phyloP scores from a whole-genome alignment of 1,140 invertebrate species.

The Galleria mellonella region DNA sequence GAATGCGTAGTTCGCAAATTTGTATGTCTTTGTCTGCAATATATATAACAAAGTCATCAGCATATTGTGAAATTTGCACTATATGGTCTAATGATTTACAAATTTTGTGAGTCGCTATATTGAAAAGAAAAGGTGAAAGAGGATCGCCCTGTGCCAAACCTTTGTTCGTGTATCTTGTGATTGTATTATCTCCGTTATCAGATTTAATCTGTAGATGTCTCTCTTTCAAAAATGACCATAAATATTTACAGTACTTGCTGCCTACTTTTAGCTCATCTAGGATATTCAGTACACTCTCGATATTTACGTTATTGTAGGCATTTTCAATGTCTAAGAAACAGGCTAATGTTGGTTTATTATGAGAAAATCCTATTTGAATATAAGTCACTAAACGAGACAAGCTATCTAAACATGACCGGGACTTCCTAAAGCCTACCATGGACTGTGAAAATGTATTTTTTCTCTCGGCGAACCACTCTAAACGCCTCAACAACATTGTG shows the following conservation, averaged over 20 bases:
- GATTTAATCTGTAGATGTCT: slow-evolving; percentile 14
- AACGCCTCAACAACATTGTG: slow-evolving; percentile 9
- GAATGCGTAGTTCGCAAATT: slow-evolving; percentile 2
- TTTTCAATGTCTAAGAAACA: slow-evolving; percentile 28
- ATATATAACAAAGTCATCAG: too few relatives aligned
- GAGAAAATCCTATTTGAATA: slow-evolving; percentile 24
- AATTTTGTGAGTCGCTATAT: slow-evolving; percentile 16
- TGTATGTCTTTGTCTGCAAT: too few relatives aligned
- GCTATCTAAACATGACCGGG: slow-evolving; percentile 17
- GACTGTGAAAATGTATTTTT: slow-evolving; percentile 15
- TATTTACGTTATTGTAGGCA: slow-evolving; percentile 23
- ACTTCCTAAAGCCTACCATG: slow-evolving; percentile 24
- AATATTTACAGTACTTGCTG: slow-evolving; percentile 11
- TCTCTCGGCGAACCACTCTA: slow-evolving; percentile 26
- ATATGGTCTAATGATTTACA: too few relatives aligned
- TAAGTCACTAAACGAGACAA: slow-evolving; percentile 11
- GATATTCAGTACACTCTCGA: slow-evolving; percentile 9
- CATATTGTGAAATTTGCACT: too few relatives aligned
- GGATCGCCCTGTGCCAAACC: slow-evolving; percentile 28
- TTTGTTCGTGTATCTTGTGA: too few relatives aligned
- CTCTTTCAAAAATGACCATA: slow-evolving; percentile 22
- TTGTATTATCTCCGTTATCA: slow-evolving; percentile 5
- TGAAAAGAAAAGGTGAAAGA: slow-evolving; percentile 25
- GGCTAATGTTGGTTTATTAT: slow-evolving; percentile 15
- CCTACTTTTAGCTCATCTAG: slow-evolving; percentile 18